A percentile compares a stretch with the other conserved stretches of the same genome.
Conservation (phyloP, 2,797 vertebrate genomes). For the Poeciliopsis paucimaculata region DNA sequence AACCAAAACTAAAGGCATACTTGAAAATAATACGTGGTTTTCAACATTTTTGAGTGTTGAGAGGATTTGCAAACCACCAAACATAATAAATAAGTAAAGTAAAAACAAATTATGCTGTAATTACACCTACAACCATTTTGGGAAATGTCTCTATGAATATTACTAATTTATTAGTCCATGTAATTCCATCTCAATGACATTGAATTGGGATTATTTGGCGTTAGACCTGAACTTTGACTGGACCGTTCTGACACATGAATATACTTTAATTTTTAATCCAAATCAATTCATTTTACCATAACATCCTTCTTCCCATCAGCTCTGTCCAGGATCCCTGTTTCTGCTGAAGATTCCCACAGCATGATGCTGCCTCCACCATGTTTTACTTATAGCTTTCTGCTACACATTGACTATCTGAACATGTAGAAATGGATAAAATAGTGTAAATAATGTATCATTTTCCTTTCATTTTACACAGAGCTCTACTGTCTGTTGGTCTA, state of each 20-base stretch:
- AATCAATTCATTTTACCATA: neutral
- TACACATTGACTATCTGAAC: neutral
- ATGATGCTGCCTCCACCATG: neutral
- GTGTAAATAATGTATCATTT: neutral
- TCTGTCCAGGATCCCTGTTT: neutral
- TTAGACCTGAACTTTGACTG: neutral
- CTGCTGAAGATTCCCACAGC: neutral
- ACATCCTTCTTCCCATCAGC: neutral
- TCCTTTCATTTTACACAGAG: neutral
- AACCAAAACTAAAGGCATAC: neutral
- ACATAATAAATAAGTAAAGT: neutral
- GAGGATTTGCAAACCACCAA: neutral
- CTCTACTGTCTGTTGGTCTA: neutral
- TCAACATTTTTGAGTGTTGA: neutral
- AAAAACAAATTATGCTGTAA: neutral
- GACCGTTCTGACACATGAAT: neutral
- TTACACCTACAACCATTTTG: neutral
- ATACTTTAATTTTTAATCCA: neutral
- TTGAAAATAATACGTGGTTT: neutral
- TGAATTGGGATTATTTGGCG: neutral
- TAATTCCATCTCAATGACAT: neutral
- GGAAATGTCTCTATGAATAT: neutral
- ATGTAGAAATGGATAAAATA: neutral
- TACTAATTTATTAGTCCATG: neutral
- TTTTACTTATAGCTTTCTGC: neutral